Base-by-base conservation (phyloP, 1,140 invertebrate species). In the Cardiocondyla obscurior region DNA sequence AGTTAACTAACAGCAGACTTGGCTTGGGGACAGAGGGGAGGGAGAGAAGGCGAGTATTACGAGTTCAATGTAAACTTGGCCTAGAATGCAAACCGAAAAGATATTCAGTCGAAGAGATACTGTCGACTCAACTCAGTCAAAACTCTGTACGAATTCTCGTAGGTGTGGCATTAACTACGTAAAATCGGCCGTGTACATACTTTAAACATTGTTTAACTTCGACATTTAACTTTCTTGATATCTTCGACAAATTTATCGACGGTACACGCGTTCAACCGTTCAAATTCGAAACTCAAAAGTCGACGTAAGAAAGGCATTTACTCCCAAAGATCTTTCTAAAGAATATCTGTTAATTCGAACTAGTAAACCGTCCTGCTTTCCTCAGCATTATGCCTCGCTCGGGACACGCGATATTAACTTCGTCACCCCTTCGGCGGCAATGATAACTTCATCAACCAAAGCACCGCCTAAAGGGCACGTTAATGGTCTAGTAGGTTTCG, bases 401-500 rank as follows among this genome's bases (percentile, higher is more conserved):
- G 62, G 42, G 74, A 77, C 60, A 46, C 10, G 46, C 22, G 60
- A 55, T 67, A 79, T 79, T 79, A 79, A 79, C 74, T 79, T 79
- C 62, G 74, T 69, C 74, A 67, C 46, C n/a, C n/a, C 62, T 65
- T 77, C 16, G 60, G 8, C 46, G 73, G 72, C 28, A 25, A 79
- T 55, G 33, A 55, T 64, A 76, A 55, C 74, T 69, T 77, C 60
- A 77, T 77, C 60, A 51, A 36, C 60, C 16, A 39, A 19, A 51
- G 74, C 44, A 8, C n/a, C 19, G 6, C 22, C 62, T 53, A 42
- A 67, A 58, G 14, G 16, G 42, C 46, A 33, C 44, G 6, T 53
- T 79, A 79, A 79, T 49, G 46, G 16, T 22, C 33, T 16, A 16
- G 5, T n/a, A 12, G 30, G 12, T 46, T 30, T 25, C 39, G 7